Base-by-base conservation (phyloP, 2,888 invertebrate species). In the Eueremaeus valkanovi region DNA sequence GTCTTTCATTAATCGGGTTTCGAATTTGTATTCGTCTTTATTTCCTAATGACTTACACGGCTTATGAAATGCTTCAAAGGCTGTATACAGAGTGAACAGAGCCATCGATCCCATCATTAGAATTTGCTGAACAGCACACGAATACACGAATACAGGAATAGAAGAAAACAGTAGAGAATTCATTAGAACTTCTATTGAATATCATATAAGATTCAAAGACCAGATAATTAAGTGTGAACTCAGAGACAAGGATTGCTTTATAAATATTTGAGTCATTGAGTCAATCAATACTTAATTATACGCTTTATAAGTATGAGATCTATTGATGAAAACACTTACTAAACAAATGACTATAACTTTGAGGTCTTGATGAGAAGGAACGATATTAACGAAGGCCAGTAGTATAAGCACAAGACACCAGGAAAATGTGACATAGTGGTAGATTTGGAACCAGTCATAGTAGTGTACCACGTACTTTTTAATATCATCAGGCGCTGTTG, bases 101-200 rank as follows among this genome's bases (percentile, higher is more conserved):
- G 75, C 70, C 72, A 72, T 72, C 29, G 55, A 61, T 33, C 72
- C 75, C 75, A 75, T 75, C 33, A 75, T 55, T 18, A 75, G 36
- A n/a, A 75, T 72, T 29, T 31, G 55, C 75, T 75, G 16, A 36
- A 8, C 36, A 36, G 5, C 11, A 11, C 36, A 36, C 36, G 11
- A 36, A 36, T 36, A 36, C 36, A 36, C n/a, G n/a, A n/a, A n/a
- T n/a, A n/a, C n/a, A n/a, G n/a, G n/a, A n/a, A n/a, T n/a, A n/a
- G n/a, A n/a, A n/a, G n/a, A n/a, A n/a, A n/a, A n/a, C n/a, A n/a
- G n/a, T n/a, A n/a, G n/a, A n/a, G n/a, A n/a, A n/a, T n/a, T n/a
- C n/a, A n/a, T n/a, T n/a, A n/a, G n/a, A n/a, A n/a, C n/a, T n/a
- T n/a, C n/a, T n/a, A n/a, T n/a, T n/a, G n/a, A n/a, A n/a, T n/a